phyloP scores from a whole-genome alignment of 2,797 vertebrate genomes.

The Thamnophis elegans region DNA sequence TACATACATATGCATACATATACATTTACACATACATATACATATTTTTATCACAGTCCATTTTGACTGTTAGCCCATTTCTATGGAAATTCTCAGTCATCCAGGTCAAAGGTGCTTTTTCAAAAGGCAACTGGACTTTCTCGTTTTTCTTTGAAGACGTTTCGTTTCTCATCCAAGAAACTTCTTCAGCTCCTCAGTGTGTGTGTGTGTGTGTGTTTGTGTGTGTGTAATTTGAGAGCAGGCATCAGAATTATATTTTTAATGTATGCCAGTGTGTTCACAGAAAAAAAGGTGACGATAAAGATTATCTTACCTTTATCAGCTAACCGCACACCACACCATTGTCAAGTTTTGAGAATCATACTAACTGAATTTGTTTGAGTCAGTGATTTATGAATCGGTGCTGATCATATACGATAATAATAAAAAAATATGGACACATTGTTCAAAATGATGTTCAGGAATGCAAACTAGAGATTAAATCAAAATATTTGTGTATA shows the following conservation, averaged over 20 bases:
- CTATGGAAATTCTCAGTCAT: no score
- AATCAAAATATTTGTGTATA: neutral
- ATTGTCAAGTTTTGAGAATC: neutral
- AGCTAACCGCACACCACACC: neutral
- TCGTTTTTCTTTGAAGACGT: no score
- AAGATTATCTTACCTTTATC: neutral
- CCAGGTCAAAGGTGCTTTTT: no score
- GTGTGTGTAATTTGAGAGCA: neutral
- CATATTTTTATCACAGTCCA: no score
- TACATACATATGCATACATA: no score
- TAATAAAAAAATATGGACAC: neutral
- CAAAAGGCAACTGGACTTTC: no score
- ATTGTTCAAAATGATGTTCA: constrained; percentile 57
- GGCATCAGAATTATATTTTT: neutral
- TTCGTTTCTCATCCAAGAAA: no score
- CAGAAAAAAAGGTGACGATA: neutral
- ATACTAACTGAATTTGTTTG: neutral
- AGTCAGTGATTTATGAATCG: neutral
- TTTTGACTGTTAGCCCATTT: no score
- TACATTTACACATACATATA: no score
- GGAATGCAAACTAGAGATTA: constrained; percentile 52
- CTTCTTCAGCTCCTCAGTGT: no score
- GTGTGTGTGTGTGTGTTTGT: no score
- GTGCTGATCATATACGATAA: neutral
- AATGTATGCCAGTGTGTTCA: neutral